Conservation (phyloP, 2,888 invertebrate genomes). For the Caenorhabditis becei region DNA sequence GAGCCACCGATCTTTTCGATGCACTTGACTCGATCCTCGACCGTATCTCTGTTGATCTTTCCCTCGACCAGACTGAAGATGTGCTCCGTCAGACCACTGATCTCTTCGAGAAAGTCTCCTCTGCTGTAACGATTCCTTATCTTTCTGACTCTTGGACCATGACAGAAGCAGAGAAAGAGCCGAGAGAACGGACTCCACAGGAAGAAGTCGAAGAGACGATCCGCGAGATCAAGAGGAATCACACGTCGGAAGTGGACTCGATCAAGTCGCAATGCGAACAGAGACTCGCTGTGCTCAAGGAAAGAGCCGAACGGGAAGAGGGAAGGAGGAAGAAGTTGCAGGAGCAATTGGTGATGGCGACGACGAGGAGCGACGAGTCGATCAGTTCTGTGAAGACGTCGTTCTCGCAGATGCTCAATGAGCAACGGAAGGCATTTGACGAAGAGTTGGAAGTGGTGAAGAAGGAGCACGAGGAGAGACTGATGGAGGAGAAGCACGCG, state of each 20-base stretch:
- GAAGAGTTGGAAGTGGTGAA: constrained; percentile 69
- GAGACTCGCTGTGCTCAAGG: constrained; percentile 70
- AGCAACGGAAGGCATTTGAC: constrained; percentile 72
- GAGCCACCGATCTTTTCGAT: constrained; percentile 52
- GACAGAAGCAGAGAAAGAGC: constrained; percentile 57
- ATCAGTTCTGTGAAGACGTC: constrained; percentile 69
- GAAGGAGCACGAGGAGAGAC: constrained; percentile 73
- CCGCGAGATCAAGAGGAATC: constrained; percentile 68
- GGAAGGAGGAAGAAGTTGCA: constrained; percentile 70
- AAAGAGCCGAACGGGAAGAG: constrained; percentile 75
- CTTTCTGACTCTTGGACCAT: constrained; percentile 71
- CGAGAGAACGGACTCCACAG: constrained; percentile 26
- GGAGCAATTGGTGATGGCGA: constrained; percentile 72
- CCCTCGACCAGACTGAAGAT: constrained; percentile 52
- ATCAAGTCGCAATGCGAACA: constrained; percentile 75
- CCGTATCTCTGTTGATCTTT: constrained; percentile 40
- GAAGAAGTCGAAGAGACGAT: constrained; percentile 67
- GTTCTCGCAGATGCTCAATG: constrained; percentile 75
- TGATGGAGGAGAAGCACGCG: constrained; percentile 79
- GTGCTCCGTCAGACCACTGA: constrained; percentile 39
- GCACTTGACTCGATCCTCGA: constrained; percentile 44
- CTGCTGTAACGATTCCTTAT: constrained; percentile 50
- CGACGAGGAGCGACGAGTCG: constrained; percentile 69
- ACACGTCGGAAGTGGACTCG: constrained; percentile 72
- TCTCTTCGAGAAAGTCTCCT: constrained; percentile 49